Conservation (phyloP, 2,113 vertebrate genomes). For the Odobenus rosmarus region DNA sequence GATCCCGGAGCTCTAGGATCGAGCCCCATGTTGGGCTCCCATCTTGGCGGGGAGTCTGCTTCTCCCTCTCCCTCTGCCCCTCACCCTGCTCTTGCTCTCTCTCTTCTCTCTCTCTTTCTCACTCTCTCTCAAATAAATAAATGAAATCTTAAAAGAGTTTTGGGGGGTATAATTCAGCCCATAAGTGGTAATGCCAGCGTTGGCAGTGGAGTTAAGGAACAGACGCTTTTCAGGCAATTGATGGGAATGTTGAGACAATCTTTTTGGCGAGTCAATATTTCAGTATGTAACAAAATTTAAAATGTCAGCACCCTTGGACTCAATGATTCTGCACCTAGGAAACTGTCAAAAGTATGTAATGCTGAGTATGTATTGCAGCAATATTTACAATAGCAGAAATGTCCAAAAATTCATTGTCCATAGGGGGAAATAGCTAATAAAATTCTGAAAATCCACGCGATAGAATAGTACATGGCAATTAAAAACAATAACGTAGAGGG, state of each 20-base stretch:
- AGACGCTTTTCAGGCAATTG: not conserved
- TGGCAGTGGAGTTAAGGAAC: not conserved
- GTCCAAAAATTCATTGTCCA: not conserved
- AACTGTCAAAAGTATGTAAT: not conserved
- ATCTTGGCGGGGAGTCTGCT: not conserved
- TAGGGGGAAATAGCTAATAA: not conserved
- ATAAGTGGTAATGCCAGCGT: not conserved
- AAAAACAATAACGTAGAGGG: not conserved
- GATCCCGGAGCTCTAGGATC: not conserved
- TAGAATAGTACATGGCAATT: not conserved
- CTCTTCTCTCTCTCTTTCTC: not conserved
- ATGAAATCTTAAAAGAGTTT: not conserved
- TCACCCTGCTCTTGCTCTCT: not conserved
- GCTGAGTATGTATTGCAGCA: not conserved
- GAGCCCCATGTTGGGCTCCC: not conserved
- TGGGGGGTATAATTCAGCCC: not conserved
- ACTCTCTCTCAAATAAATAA: not conserved
- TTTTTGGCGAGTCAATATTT: not conserved
- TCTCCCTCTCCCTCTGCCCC: not conserved
- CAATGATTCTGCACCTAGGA: not conserved
- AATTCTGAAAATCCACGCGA: not conserved
- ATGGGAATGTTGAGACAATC: not conserved
- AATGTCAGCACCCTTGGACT: not conserved
- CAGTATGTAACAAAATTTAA: not conserved
- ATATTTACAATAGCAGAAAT: slow-evolving; percentile 20